These are phyloP conservation scores for Saxidomus purpurata DNA, from an alignment of 1,140 invertebrate species.

Conservation along the genomic window DNA sequence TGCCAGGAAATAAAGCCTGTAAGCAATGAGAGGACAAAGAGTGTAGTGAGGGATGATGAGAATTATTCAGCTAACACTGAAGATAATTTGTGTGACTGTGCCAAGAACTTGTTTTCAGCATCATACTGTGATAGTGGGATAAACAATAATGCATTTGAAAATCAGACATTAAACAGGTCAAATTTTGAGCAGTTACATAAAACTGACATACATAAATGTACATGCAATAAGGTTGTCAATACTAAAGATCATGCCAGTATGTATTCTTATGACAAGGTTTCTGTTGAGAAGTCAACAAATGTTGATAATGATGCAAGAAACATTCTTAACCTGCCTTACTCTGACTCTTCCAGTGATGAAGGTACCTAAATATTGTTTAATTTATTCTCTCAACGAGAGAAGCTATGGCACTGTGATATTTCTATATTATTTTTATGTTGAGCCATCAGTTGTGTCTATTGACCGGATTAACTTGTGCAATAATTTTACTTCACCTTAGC, in stretches of 20 bases:
- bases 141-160: neutral
- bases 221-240: no score
- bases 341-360: constrained; percentile 61
- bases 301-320: neutral
- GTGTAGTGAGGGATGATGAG: neutral
- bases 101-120: neutral
- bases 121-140: no score
- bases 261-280: no score
- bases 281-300: no score
- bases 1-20: neutral
- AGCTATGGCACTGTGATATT: no score
- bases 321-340: constrained; percentile 49
- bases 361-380: neutral
- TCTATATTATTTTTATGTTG: no score
- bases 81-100: neutral
- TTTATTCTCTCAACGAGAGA: no score
- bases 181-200: no score
- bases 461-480: no score
- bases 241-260: no score
- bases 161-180: neutral
- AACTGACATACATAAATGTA: neutral
- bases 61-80: neutral
- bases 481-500: no score
- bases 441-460: no score
- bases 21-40: neutral